Conservation (phyloP, 64 coral and sea anemone species). For the Montipora cactus region DNA sequence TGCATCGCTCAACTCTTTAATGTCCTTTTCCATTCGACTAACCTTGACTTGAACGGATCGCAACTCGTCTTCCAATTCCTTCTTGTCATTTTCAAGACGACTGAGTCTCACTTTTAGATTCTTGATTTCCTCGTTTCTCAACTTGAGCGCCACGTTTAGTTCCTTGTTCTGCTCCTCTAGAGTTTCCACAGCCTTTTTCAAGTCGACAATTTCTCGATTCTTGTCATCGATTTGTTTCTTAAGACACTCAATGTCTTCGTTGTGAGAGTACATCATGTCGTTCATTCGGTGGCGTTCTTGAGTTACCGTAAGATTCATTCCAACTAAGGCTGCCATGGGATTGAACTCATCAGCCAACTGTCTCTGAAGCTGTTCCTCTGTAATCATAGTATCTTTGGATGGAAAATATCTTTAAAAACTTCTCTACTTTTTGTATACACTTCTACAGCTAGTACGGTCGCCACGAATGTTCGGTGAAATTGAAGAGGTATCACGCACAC, state of each 20-base stretch:
- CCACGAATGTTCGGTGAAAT: not conserved
- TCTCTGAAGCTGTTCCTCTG: slow-evolving; percentile 8
- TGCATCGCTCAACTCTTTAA: not conserved
- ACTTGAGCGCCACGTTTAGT: slow-evolving; percentile 13
- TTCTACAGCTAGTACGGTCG: not conserved
- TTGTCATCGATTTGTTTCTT: slow-evolving; percentile 33
- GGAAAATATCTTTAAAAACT: not conserved
- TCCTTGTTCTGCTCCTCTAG: slow-evolving; percentile 46
- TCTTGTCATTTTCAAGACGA: slow-evolving; percentile 48
- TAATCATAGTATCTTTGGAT: not conserved
- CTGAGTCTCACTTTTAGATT: slow-evolving; percentile 24
- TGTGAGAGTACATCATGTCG: slow-evolving; percentile 4
- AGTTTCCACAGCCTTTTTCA: not conserved
- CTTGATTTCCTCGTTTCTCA: slow-evolving; percentile 32
- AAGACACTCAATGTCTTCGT: slow-evolving; percentile 14
- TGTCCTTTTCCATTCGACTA: slow-evolving; percentile 8
- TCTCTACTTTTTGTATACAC: not conserved
- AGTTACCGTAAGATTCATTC: not conserved
- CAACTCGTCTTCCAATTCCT: slow-evolving; percentile 38
- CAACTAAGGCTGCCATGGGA: not conserved
- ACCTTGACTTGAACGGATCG: slow-evolving; percentile 31
- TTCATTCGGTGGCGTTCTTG: slow-evolving; percentile 14
- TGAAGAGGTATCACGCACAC: not conserved
- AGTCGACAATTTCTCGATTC: slow-evolving; percentile 3
- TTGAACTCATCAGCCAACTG: not conserved